Evolutionary conservation across 2,113 vertebrate species (phyloP).

Genomic region (Lagenorhynchus albirostris): DNA sequence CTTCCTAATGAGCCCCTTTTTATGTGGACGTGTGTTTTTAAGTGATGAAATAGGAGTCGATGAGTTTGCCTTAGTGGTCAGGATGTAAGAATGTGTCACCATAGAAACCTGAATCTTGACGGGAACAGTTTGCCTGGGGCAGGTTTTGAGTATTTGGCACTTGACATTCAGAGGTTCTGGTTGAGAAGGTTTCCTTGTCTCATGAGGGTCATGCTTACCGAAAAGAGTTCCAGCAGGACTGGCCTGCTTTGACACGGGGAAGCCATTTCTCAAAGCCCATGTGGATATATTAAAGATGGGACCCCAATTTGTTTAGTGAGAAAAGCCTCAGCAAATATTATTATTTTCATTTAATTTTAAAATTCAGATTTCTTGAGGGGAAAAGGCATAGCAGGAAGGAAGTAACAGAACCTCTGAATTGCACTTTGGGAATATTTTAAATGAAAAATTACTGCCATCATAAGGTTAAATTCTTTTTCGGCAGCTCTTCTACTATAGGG

Average conservation of each 20-base stretch:
- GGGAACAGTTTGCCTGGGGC: neutral
- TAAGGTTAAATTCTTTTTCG: neutral
- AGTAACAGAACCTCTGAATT: neutral
- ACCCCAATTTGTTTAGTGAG: neutral
- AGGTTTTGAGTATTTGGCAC: neutral
- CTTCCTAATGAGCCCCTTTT: neutral
- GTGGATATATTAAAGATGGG: neutral
- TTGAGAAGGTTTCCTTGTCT: neutral
- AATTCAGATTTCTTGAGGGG: neutral
- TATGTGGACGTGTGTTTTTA: neutral
- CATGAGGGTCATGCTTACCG: neutral
- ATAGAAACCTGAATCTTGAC: conserved; percentile 33
- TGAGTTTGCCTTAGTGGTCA: neutral
- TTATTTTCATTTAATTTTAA: neutral
- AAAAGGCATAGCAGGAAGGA: neutral
- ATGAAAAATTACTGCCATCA: neutral
- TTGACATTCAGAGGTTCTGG: neutral
- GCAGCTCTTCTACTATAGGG: neutral
- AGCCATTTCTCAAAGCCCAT: neutral
- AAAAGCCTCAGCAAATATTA: neutral
- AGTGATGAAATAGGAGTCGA: neutral
- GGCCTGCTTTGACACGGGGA: neutral
- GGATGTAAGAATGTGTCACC: neutral
- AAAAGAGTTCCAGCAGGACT: neutral
- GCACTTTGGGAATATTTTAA: neutral